phyloP scores from a whole-genome alignment of 2,113 vertebrate genomes.

The Pseudorasbora parva region DNA sequence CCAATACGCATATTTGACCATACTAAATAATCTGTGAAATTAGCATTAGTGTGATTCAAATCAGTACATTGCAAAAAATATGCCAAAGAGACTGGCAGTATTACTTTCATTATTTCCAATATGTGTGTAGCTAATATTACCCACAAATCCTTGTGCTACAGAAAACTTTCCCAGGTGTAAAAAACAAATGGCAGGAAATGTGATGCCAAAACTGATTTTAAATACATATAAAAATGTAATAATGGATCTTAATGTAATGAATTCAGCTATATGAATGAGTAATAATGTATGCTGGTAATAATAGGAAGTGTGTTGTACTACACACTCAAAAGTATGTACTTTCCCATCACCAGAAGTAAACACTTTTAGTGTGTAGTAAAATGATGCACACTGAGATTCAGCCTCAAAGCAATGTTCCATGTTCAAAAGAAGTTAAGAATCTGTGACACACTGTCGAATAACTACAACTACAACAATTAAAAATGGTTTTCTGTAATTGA shows the following conservation, averaged over 20 bases:
- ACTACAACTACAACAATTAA: not conserved
- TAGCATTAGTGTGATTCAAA: not conserved
- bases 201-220: not conserved
- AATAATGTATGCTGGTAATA: not conserved
- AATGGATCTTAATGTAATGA: not conserved
- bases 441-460: not conserved
- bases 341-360: not conserved
- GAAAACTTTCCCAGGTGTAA: not conserved
- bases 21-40: not conserved
- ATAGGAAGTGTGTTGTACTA: not conserved
- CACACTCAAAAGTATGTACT: not conserved
- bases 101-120: not conserved
- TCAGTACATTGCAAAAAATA: not conserved
- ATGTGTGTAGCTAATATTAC: not conserved
- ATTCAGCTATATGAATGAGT: not conserved
- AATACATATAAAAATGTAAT: not conserved
- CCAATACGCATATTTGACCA: not conserved
- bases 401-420: not conserved
- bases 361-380: not conserved
- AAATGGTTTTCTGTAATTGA: not conserved
- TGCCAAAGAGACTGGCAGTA: not conserved
- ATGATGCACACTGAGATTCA: not conserved
- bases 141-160: not conserved
- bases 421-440: constrained; percentile 12
- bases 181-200: not conserved